A percentile compares a stretch with the other conserved stretches of the same genome.
Evolutionary conservation across 2,797 vertebrate species (phyloP).

Genomic region (Halcyon smyrnensis): DNA sequence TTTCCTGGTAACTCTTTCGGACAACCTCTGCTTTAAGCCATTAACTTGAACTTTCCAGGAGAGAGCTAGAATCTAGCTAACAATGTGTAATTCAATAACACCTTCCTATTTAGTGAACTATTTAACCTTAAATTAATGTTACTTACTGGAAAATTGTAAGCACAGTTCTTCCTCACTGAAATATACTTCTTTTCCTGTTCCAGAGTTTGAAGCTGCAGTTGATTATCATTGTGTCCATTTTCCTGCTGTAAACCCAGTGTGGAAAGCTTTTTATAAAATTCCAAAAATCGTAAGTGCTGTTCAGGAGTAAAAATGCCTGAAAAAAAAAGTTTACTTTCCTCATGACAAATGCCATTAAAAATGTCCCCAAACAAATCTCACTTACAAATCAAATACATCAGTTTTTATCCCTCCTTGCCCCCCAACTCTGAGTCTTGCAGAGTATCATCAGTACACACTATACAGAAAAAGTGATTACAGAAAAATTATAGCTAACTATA

Average conservation of each 20-base stretch:
- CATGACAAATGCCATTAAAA: slow-evolving; percentile 34
- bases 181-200: slow-evolving; percentile 88
- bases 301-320: slow-evolving; percentile 91
- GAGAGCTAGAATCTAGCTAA: neutral
- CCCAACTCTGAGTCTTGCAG: accelerated
- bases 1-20: neutral
- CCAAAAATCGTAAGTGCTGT: slow-evolving; percentile 89
- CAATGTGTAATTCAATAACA: neutral
- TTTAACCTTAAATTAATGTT: neutral
- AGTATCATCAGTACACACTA: neutral
- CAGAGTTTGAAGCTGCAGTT: slow-evolving; percentile 81
- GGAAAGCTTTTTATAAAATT: slow-evolving; percentile 92
- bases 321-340: slow-evolving; percentile 28
- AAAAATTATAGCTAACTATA: neutral
- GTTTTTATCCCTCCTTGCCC: neutral
- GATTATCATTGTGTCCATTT: slow-evolving; percentile 87
- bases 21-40: neutral
- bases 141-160: slow-evolving; percentile 94
- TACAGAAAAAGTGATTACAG: neutral
- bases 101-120: neutral
- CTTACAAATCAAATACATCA: neutral
- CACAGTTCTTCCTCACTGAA: slow-evolving; percentile 92
- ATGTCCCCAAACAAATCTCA: neutral
- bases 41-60: neutral
- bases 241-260: slow-evolving; percentile 89